Evolutionary conservation across 2,888 invertebrate genomes (phyloP).

Genomic region (Seira sanloemensis): DNA sequence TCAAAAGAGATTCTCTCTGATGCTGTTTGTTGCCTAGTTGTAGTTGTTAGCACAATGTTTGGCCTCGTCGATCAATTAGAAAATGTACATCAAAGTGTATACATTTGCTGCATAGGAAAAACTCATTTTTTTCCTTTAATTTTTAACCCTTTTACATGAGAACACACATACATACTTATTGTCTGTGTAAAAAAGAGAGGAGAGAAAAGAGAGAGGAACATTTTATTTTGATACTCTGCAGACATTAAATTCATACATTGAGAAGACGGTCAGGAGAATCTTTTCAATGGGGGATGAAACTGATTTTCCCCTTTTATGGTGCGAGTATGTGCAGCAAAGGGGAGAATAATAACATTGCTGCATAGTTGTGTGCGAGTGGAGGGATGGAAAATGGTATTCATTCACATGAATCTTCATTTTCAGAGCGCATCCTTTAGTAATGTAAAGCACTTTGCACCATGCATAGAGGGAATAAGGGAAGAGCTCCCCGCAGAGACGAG

Average conservation of each 20-base stretch:
- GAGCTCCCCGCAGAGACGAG: background rate
- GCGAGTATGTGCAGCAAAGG: background rate
- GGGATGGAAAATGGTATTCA: conserved; percentile 6
- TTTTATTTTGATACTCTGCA: background rate
- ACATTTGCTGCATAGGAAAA: too few relatives aligned
- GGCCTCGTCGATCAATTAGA: background rate
- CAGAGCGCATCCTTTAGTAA: background rate
- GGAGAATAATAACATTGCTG: background rate
- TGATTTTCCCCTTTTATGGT: conserved; percentile 13
- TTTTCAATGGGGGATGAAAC: conserved; percentile 12
- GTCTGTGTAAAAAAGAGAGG: background rate
- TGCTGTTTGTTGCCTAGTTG: background rate
- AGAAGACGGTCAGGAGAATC: background rate
- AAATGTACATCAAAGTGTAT: conserved; percentile 6
- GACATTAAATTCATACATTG: conserved; percentile 16
- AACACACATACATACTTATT: background rate
- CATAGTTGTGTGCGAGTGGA: background rate
- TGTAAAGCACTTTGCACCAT: background rate
- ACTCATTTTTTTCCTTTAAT: too few relatives aligned
- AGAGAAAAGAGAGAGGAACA: background rate
- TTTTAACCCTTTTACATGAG: background rate
- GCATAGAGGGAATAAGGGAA: background rate
- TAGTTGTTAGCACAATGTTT: background rate
- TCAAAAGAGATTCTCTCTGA: background rate
- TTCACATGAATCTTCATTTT: background rate